Conservation (phyloP, 2,888 invertebrate genomes). For the Bedellia somnulentella region DNA sequence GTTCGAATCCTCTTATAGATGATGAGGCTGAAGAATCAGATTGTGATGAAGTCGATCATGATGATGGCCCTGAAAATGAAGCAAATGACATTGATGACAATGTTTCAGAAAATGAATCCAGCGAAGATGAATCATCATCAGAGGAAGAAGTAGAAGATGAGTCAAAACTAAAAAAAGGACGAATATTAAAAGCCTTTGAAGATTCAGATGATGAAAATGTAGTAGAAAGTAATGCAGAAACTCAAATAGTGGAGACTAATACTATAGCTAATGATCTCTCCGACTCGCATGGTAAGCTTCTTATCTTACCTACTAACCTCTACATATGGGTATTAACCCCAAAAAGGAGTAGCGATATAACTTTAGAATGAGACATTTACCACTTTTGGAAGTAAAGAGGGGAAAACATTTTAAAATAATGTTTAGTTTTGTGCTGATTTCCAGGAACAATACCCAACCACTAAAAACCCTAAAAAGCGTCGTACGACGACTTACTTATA, state of each 20-base stretch:
- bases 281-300: background rate
- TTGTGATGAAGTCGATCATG: conserved; percentile 24
- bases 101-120: conserved; percentile 18
- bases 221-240: background rate
- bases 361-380: too few relatives aligned
- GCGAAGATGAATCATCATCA: conserved; percentile 30
- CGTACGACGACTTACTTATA: too few relatives aligned
- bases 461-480: too few relatives aligned
- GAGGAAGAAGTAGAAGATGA: conserved; percentile 17
- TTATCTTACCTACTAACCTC: too few relatives aligned
- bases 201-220: conserved; percentile 44
- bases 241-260: conserved; percentile 4
- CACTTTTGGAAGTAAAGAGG: too few relatives aligned
- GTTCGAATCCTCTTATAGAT: conserved; percentile 37
- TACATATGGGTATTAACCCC: too few relatives aligned
- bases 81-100: conserved; percentile 15
- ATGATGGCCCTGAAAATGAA: conserved; percentile 16
- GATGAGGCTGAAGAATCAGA: conserved; percentile 57
- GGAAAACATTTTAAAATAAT: too few relatives aligned
- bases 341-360: too few relatives aligned
- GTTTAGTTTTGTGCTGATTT: too few relatives aligned
- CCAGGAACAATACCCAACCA: too few relatives aligned
- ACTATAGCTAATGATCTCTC: conserved; percentile 3
- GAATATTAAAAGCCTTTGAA: conserved; percentile 50
- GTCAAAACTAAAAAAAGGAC: conserved; percentile 27